Conservation (phyloP, 2,888 invertebrate genomes). For the Folsomia manolachei region DNA sequence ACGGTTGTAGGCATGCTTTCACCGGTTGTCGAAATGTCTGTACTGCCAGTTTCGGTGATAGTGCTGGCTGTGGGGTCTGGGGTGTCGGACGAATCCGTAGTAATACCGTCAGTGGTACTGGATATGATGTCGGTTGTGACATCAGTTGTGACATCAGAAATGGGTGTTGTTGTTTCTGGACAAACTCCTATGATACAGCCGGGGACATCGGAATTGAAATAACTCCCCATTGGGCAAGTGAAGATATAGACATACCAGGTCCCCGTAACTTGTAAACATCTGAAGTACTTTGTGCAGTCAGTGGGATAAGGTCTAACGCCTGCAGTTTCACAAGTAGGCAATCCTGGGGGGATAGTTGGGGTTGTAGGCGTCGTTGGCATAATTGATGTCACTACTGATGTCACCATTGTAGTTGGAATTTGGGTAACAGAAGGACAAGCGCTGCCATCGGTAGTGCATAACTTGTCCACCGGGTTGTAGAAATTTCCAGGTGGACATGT, state of each 20-base stretch:
- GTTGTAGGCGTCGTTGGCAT: not conserved
- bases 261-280: slow-evolving; percentile 5
- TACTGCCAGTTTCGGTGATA: no score
- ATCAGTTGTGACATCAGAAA: slow-evolving; percentile 4
- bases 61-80: not conserved
- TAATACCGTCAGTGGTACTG: no score
- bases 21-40: no score
- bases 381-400: not conserved
- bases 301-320: slow-evolving; percentile 11
- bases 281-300: slow-evolving; percentile 9
- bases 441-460: not conserved
- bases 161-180: not conserved
- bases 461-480: not conserved
- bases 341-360: not conserved
- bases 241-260: slow-evolving; percentile 10
- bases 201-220: not conserved
- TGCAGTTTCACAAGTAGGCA: slow-evolving; percentile 2
- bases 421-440: not conserved
- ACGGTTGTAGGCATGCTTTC: no score
- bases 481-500: slow-evolving; percentile 21
- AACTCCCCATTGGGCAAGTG: slow-evolving; percentile 4
- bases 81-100: no score
- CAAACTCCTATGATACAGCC: slow-evolving; percentile 17
- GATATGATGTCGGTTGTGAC: no score
- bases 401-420: not conserved